Evolutionary conservation across 2,888 invertebrate genomes (phyloP).

Genomic region (Xanthorhoe spadicearia): DNA sequence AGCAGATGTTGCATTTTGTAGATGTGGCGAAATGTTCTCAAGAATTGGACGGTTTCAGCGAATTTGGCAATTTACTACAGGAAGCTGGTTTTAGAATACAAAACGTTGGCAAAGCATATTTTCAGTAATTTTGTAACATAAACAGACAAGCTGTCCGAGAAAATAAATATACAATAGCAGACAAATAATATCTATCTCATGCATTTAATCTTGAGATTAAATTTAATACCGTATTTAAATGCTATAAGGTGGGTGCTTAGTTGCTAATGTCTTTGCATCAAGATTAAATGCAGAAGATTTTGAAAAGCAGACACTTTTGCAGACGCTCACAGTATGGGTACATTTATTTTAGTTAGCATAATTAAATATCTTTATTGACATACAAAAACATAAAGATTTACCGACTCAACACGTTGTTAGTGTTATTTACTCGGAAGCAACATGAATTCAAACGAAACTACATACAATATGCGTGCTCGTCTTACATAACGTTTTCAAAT

Average conservation of each 20-base stretch:
- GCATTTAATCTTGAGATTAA: not conserved
- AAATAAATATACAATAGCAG: not conserved
- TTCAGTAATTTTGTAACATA: not conserved
- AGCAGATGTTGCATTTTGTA: not conserved
- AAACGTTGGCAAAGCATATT: not conserved
- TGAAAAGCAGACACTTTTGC: constrained; percentile 2
- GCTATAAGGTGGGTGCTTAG: not conserved
- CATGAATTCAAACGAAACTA: constrained; percentile 29
- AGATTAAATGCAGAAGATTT: not conserved
- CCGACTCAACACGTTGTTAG: constrained; percentile 24
- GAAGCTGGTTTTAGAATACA: not conserved
- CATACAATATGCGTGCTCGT: constrained; percentile 35
- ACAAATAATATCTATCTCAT: not conserved
- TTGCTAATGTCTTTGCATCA: not conserved
- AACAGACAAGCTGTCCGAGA: not conserved
- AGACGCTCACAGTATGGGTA: constrained; percentile 3
- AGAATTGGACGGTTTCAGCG: not conserved
- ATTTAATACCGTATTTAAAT: not conserved
- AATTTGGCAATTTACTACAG: not conserved
- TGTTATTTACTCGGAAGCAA: constrained; percentile 38
- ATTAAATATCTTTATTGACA: constrained; percentile 30
- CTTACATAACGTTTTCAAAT: constrained; percentile 2
- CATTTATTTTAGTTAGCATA: constrained; percentile 19
- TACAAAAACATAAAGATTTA: constrained; percentile 14
- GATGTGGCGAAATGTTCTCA: not conserved